Base-by-base conservation (phyloP, 2,113 vertebrate species). In the Symphodus melops region DNA sequence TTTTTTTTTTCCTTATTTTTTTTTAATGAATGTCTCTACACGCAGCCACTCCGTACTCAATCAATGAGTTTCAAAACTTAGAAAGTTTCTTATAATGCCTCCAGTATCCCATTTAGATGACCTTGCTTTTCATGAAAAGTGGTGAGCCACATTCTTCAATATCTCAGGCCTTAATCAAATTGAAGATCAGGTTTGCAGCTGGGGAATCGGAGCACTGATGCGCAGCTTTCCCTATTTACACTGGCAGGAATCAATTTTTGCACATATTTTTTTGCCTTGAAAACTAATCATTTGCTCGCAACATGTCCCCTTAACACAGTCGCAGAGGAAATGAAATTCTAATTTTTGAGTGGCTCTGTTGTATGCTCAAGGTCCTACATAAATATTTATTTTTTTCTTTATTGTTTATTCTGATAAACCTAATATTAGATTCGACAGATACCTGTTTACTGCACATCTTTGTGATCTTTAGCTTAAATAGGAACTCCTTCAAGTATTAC, bases 141-240 rank as follows among this genome's bases (percentile, higher is more conserved):
- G 36, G 3, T 14, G 10, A 33, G 10, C 3, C 3, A 20, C 65
- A 19, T 52, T 52, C 23, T 72, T 68, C 36, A 67, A 41, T 81
- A 79, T 58, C 72, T 79, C 28, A 52, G 65, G 25, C 62, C 33
- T 33, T 61, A 73, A 82, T 77, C 54, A 67, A 81, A 81, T 81
- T 66, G 49, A 36, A 41, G 12, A 39, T 68, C 44, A 65, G 42
- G 33, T 57, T 65, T 36, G 44, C 77, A 33, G 49, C 11, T 20
- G 46, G 37, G 20, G 64, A 71, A 73, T 73, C 8, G 25, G 46
- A 42, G 65, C 36, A 4, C 19, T 16, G 33, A 23, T 74, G 58
- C 12, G 2, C 67, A 49, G 51, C 60, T 64, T 46, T 77, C 25
- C 33, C 20, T 33, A 14, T 84, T 73, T 54, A 65, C 39, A 73